Percentiles rank a stretch among this genome's conserved stretches.
These are phyloP conservation scores for Megaceryle maxima DNA, from an alignment of 2,113 vertebrate genomes.

Conservation along the genomic window DNA sequence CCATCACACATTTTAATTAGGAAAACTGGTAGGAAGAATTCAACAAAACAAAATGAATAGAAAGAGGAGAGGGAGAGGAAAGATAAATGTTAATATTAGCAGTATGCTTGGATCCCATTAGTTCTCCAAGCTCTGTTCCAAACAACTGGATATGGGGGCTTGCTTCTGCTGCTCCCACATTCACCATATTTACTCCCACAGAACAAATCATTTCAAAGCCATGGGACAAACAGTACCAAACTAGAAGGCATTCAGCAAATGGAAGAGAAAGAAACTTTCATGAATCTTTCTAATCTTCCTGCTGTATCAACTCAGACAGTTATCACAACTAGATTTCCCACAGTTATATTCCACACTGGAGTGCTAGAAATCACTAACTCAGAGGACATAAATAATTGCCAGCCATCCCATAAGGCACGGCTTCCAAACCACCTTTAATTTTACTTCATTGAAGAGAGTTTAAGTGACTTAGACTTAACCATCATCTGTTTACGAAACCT, in stretches of 20 bases:
- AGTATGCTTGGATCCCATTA: neutral
- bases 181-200: neutral
- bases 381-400: neutral
- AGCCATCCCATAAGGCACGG: neutral
- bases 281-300: neutral
- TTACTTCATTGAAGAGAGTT: neutral
- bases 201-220: neutral
- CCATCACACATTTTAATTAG: accelerated
- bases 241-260: neutral
- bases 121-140: neutral
- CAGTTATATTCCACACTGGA: neutral
- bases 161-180: neutral
- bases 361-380: neutral
- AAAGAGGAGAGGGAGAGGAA: neutral
- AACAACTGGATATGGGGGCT: neutral
- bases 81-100: neutral
- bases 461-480: neutral
- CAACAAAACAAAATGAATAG: neutral
- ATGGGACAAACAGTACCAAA: neutral
- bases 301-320: neutral
- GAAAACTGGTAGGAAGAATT: neutral
- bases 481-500: neutral
- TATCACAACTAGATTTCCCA: neutral
- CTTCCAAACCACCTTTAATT: slow-evolving; percentile 4
- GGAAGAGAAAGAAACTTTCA: neutral